A percentile compares a stretch with the other conserved stretches of the same genome.
These are phyloP conservation scores for Centropus unirufus DNA, from an alignment of 2,113 vertebrate genomes.

Conservation along the genomic window DNA sequence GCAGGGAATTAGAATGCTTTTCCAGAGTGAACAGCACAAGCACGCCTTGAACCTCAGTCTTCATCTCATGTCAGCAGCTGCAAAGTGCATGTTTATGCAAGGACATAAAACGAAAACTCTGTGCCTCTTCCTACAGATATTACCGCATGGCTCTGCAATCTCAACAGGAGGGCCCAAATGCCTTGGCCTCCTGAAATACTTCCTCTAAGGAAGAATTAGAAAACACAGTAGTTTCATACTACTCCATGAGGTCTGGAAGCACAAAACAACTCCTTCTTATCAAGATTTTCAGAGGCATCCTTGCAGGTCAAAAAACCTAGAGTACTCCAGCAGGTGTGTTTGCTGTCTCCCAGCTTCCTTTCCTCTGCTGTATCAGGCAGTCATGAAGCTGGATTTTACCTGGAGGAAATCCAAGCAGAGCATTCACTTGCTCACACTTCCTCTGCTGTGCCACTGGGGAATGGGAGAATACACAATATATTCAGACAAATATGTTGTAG, in stretches of 20 bases:
- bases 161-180: not conserved
- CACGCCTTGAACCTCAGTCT: not conserved
- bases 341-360: not conserved
- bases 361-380: not conserved
- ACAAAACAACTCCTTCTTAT: rapidly evolving
- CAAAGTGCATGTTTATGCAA: not conserved
- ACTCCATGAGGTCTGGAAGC: rapidly evolving
- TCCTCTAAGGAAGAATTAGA: not conserved
- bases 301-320: not conserved
- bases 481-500: not conserved
- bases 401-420: not conserved
- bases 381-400: not conserved
- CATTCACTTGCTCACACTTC: not conserved
- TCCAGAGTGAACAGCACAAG: not conserved
- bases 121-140: not conserved
- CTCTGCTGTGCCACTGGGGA: not conserved
- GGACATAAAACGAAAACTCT: not conserved
- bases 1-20: not conserved
- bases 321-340: not conserved
- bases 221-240: not conserved
- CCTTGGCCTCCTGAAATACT: not conserved
- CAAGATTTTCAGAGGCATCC: not conserved
- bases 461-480: not conserved
- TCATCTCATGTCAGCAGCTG: not conserved
- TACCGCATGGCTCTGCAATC: not conserved